Conservation (phyloP, 2,797 vertebrate species). For the Kryptopterus vitreolus region DNA sequence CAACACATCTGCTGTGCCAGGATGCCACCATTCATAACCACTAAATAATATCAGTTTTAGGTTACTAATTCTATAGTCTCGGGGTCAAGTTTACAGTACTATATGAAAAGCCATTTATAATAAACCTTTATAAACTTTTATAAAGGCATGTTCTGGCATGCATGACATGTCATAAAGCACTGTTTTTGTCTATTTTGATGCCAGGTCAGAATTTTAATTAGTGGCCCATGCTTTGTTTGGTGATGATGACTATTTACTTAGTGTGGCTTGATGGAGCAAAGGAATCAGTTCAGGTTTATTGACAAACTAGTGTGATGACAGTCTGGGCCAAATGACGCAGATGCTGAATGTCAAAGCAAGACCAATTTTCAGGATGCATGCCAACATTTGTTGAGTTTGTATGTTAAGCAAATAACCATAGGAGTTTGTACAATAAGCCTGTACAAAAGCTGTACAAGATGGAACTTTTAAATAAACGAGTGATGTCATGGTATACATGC, state of each 20-base stretch:
- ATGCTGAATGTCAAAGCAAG: not conserved
- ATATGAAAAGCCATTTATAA: not conserved
- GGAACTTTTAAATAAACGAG: slow-evolving; percentile 8
- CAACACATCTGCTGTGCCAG: not conserved
- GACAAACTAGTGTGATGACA: slow-evolving; percentile 2
- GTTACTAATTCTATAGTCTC: not conserved
- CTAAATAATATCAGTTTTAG: not conserved
- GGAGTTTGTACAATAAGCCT: slow-evolving; percentile 56
- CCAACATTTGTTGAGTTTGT: not conserved
- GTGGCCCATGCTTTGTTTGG: not conserved
- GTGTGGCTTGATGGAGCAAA: not conserved
- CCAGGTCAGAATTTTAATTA: not conserved
- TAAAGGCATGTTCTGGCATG: not conserved
- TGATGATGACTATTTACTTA: not conserved
- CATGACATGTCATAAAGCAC: not conserved
- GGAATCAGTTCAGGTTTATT: not conserved
- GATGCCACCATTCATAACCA: not conserved
- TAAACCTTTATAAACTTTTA: not conserved
- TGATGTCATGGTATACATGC: not conserved
- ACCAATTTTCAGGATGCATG: not conserved
- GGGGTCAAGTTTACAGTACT: not conserved
- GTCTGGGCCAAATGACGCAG: not conserved
- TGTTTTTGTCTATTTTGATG: not conserved
- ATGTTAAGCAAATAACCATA: slow-evolving; percentile 54
- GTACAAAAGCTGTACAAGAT: slow-evolving; percentile 56